Base-by-base conservation (phyloP, 53 echinoderm and acorn worm genomes). In the Holothuria scabra region DNA sequence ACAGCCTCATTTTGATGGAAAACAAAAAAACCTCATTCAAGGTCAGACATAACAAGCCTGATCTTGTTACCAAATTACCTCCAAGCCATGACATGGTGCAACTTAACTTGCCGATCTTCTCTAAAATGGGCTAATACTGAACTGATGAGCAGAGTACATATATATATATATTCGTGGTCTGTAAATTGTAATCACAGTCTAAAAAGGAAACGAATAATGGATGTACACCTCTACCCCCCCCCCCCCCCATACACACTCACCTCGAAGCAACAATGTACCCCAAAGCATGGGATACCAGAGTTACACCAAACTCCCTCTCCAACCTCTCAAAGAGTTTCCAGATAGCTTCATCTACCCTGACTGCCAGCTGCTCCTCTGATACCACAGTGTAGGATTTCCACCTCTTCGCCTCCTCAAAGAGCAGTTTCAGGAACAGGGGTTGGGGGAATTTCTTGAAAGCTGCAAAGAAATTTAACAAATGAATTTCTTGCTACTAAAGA, bases 191-290 rank as follows among this genome's bases (percentile, higher is more conserved):
- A 14, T 4, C 52, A 52, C 52, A 21, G 20, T 21, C 5, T 22
- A 13, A 19, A 28, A 58, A 23, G 13, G 25, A 74, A 9, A 13
- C 23, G 2, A 48, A 22, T 37, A 21, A 57, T 10, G 10, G 44
- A 44, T 10, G 10, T 44, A 10, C 5, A 5, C 5, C 44, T 44
- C n/a, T n/a, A n/a, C n/a, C n/a, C n/a, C n/a, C n/a, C n/a, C n/a
- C n/a, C n/a, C n/a, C n/a, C n/a, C n/a, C n/a, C n/a, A n/a, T n/a
- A n/a, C 44, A 33, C 6, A 66, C 85, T 22, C 20, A 97, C 97
- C 97, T 94, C 23, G 97, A 87, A 59, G 97, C 97, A 72, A 85
- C 85, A 48, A 97, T 94, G 87, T 97, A 97, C 5, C 97, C 92
- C 62, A 97, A 64, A 1, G 97, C 97, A 84, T 97, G 97, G 21